Conservation (phyloP, 2,113 vertebrate species). For the Rhineura floridana region DNA sequence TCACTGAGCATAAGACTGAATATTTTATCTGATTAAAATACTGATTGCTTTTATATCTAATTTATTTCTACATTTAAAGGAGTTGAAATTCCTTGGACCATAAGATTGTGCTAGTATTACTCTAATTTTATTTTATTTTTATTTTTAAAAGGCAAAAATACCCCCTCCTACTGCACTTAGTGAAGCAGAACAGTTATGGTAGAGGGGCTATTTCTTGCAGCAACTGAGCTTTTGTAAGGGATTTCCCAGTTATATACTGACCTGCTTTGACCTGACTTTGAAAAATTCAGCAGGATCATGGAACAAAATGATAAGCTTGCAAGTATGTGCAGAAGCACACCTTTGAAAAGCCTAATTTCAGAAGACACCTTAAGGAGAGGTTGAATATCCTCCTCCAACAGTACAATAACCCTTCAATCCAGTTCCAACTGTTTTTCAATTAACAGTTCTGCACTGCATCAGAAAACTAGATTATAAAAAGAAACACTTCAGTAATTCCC, state of each 20-base stretch:
- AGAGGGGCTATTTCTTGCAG: neutral
- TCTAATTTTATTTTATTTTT: too few relatives aligned
- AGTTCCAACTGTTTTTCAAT: neutral
- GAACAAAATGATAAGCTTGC: conserved; percentile 7
- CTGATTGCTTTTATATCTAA: neutral
- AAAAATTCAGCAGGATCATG: conserved; percentile 20
- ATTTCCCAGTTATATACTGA: conserved; percentile 26
- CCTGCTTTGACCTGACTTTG: conserved; percentile 9
- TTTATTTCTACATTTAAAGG: neutral
- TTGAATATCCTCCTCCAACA: neutral
- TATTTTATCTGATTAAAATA: neutral
- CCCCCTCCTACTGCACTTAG: neutral
- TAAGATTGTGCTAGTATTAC: neutral
- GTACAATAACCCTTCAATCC: neutral
- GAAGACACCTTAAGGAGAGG: neutral
- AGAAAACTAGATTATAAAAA: neutral
- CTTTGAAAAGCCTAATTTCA: neutral
- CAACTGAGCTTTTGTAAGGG: conserved; percentile 26
- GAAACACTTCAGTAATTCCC: neutral
- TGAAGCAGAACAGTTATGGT: neutral
- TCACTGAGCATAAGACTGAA: neutral
- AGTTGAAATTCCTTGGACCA: neutral
- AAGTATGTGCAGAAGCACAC: neutral
- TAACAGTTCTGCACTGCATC: neutral
- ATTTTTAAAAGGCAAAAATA: too few relatives aligned